phyloP scores from a whole-genome alignment of 2,797 vertebrate species.

The Vespertilio murinus region DNA sequence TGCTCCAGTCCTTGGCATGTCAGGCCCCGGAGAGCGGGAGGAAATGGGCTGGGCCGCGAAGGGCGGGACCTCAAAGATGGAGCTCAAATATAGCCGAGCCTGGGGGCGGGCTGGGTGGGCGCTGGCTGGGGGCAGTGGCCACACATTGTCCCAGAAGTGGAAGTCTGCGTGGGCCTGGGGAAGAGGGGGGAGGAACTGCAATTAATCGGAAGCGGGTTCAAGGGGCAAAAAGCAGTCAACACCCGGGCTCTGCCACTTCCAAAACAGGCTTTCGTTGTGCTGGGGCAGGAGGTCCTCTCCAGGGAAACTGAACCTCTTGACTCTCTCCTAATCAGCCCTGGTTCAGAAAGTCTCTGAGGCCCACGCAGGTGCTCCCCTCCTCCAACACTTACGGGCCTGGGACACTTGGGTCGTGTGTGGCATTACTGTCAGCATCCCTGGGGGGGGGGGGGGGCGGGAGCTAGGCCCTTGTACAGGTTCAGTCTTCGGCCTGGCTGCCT shows the following conservation, averaged over 20 bases:
- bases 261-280: neutral
- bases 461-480: neutral
- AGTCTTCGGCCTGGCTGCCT: neutral
- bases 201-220: neutral
- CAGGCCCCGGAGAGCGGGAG: slow-evolving; percentile 15
- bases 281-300: slow-evolving; percentile 15
- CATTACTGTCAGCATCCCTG: neutral
- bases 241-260: neutral
- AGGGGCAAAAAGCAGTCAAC: neutral
- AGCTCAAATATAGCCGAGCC: neutral
- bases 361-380: neutral
- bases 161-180: neutral
- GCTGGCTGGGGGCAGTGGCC: neutral
- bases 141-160: neutral
- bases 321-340: neutral
- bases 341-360: neutral
- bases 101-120: neutral
- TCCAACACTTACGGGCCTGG: neutral
- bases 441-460: too few relatives aligned
- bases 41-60: neutral
- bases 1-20: slow-evolving; percentile 53
- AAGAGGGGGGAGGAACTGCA: neutral
- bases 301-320: neutral
- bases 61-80: neutral
- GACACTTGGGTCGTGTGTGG: neutral